Base-by-base conservation (phyloP, 2,888 invertebrate genomes). In the Drosophila acutilabella region DNA sequence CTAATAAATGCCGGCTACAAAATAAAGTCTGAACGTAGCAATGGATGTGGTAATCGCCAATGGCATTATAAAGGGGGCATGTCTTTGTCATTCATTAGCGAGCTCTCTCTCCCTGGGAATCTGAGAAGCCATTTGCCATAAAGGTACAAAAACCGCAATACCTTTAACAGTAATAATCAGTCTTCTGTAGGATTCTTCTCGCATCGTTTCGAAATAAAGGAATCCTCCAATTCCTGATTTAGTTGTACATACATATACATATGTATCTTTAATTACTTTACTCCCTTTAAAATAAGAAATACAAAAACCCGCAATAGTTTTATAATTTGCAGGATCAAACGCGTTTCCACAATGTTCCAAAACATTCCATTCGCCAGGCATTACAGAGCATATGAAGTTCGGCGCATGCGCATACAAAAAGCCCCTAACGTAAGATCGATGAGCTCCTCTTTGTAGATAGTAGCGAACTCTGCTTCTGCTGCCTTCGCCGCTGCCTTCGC, bases 331-430 rank as follows among this genome's bases (percentile, higher is more conserved):
- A 74, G 70, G 45, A 52, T 48, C 26, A 45, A 45, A 56, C 20
- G 23, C 11, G 51, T 30, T 38, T 57, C 42, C 18, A 57, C 14
- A 47, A 58, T 47, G 7, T 51, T 70, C 30, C 23, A 59, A 11
- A 66, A 71, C 30, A 60, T 47, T 61, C 14, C 23, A 53, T 33
- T 44, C n/a, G 30, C 42, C 40, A 51, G 44, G 30, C 13, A 45
- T 11, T 38, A 41, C 36, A 83, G 82, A 58, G 83, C 71, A 80
- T 85, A 41, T 42, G 18, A 20, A 58, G 30, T 72, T 72, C 80
- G 82, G 71, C 80, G 64, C 71, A 73, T 61, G 57, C 64, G 53
- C 74, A 65, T 20, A 41, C 23, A 51, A 53, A 70, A 30, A 42
- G 41, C 40, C 59, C 58, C 65, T 66, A 57, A 26, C 62, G 42